Evolutionary conservation across 2,888 invertebrate species (phyloP), one percentile per base, ranked within the genome.

Genomic region (Torymus auratus): DNA sequence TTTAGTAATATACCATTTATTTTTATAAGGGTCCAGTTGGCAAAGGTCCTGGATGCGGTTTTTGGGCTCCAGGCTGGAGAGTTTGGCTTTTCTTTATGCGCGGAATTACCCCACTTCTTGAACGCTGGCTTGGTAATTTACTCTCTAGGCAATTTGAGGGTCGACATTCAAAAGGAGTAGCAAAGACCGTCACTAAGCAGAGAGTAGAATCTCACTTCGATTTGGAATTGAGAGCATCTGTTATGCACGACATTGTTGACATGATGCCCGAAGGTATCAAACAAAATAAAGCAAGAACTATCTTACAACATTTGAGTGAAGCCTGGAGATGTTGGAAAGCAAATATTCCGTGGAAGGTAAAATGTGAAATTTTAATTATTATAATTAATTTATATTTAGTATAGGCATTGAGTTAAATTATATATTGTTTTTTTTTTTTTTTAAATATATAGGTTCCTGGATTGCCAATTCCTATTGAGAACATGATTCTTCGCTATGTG

Each of bases 181-280:
- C 99, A 0, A 99, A 99, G 92, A 99, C 99, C 0, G 99, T 99
- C 7, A 99, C 99, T 0, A 99, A 99, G 90, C 99, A 99, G 92
- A 94, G 99, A 86, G 99, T 99, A 0, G 99, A 99, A 90, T 98
- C 98, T 64, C 99, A 99, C 93, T 99, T 99, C 92, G 99, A 99
- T 94, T 93, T 99, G 85, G 99, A 99, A 91, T 92, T 99, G 88
- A 94, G 99, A 85, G 99, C 99, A 15, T 99, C 99, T 0, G 99
- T 96, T 1, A 96, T 96, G 96, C 95, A 96, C 92, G 99, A 99
- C 89, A 99, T 99, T 84, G 96, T 99, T n/a, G 99, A 99, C 89
- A 99, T 99, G 99, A 99, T 99, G 99, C 99, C 99, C 0, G 99
- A 99, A 91, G 99, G 99, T 84, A 99, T 99, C 90, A 99, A 99